These are phyloP conservation scores for Drosophila pseudoobscura DNA, from an alignment of 1,140 invertebrate genomes.

Conservation along the genomic window DNA sequence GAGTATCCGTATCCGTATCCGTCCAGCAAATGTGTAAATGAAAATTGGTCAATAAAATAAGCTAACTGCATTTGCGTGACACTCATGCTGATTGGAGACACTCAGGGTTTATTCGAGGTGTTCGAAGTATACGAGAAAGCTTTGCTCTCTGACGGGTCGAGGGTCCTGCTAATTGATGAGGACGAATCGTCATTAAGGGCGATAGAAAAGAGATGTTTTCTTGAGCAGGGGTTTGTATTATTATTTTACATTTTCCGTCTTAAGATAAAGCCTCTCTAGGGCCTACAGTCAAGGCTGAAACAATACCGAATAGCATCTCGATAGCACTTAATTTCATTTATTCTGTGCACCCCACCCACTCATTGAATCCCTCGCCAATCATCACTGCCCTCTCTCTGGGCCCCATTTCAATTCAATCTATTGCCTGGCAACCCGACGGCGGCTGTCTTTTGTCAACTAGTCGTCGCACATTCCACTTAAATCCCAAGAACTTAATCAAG, in stretches of 20 bases:
- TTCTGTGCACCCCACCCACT: too few species aligned
- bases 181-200: too few species aligned
- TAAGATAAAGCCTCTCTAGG: too few species aligned
- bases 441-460: conserved; percentile 26
- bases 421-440: conserved; percentile 7
- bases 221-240: too few species aligned
- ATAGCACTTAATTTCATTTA: too few species aligned
- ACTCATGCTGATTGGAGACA: conserved; percentile 53
- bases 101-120: neutral
- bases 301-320: too few species aligned
- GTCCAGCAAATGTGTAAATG: conserved; percentile 24
- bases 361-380: neutral
- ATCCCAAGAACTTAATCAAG: conserved; percentile 42
- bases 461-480: conserved; percentile 11
- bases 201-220: too few species aligned
- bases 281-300: too few species aligned
- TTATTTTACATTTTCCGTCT: too few species aligned
- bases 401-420: conserved; percentile 14
- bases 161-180: too few species aligned
- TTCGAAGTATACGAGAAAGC: neutral
- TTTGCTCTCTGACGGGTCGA: too few species aligned
- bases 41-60: conserved; percentile 65
- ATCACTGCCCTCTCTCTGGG: neutral
- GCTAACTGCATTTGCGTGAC: conserved; percentile 76
- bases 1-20: too few species aligned